Evolutionary conservation across 2,113 vertebrate genomes (phyloP).

Genomic region (Sander lucioperca): DNA sequence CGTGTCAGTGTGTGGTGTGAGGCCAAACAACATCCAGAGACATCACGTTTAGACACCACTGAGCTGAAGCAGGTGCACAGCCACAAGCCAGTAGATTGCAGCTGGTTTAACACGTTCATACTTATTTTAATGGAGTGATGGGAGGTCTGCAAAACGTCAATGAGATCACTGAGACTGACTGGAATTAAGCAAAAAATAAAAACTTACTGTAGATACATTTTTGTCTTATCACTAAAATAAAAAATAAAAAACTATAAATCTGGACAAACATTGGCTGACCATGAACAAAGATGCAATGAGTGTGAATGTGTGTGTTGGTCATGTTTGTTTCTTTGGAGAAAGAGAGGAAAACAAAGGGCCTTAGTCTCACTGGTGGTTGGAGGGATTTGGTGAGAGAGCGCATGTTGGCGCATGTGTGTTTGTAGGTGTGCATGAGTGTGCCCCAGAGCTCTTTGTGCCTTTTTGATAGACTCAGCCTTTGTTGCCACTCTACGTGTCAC

Average conservation of each 20-base stretch:
- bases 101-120: constrained; percentile 45
- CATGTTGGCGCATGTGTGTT: constrained; percentile 17
- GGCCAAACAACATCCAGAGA: constrained; percentile 26
- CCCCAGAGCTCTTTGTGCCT: constrained; percentile 64
- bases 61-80: constrained; percentile 58
- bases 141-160: neutral
- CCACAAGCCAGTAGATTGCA: constrained; percentile 46
- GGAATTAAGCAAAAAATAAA: neutral
- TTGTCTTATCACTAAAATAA: neutral
- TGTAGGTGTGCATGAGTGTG: constrained; percentile 25
- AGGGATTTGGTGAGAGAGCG: constrained; percentile 41
- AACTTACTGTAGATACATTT: neutral
- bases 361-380: constrained; percentile 21
- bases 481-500: constrained; percentile 64
- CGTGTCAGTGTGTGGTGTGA: constrained; percentile 9
- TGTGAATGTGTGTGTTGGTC: constrained; percentile 26
- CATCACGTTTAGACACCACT: constrained; percentile 18
- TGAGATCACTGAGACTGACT: neutral
- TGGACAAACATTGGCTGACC: neutral
- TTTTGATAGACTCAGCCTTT: constrained; percentile 66
- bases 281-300: constrained; percentile 1
- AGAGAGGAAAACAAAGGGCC: constrained; percentile 54
- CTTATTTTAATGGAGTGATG: constrained; percentile 1
- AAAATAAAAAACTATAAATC: neutral
- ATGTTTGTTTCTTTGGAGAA: constrained; percentile 23